Evolutionary conservation across 2,888 invertebrate genomes (phyloP), one percentile per base, ranked within the genome.

Genomic region (Leptopilina myrica): DNA sequence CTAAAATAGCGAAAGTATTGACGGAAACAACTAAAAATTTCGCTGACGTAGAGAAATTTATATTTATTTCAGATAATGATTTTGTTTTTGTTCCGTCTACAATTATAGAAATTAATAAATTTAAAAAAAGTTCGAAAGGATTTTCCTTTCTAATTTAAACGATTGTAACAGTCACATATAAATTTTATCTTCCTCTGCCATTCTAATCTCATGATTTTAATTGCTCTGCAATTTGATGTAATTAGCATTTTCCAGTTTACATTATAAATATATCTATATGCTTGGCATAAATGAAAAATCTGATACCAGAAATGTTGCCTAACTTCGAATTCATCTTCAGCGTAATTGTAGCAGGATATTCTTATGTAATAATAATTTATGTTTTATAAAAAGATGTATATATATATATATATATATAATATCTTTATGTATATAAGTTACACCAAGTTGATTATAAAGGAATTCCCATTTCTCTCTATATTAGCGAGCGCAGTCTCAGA

Each of bases 261-360:
- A 73, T 73, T 73, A 20, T 20, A 73, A 53, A 53, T 56, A 12
- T 12, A 49, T 49, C 9, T 49, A 49, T 49, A 9, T 49, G 11
- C 11, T 12, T 49, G 2, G 6, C 1, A 6, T 43, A 43, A 43
- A 49, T 49, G 49, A 49, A 56, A n/a, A 73, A 73, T 73, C 73
- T 73, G 56, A 73, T 73, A 73, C 26, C 33, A 56, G 53, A 14
- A 73, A 73, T 73, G 73, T 73, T 73, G 56, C 73, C 53, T 56
- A 73, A 73, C 73, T 33, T 56, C 6, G 56, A 73, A 73, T 73
- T 73, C 73, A 73, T 73, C 73, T 73, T 73, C 53, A 73, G 53
- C 73, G 40, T 73, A 73, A 73, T 73, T 73, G 33, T 56, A 73
- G 56, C 73, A 73, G 9, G n/a, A 33, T 33, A 33, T 9, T 11